Conservation (phyloP, 1,140 invertebrate genomes). For the Aphelinus certus region DNA sequence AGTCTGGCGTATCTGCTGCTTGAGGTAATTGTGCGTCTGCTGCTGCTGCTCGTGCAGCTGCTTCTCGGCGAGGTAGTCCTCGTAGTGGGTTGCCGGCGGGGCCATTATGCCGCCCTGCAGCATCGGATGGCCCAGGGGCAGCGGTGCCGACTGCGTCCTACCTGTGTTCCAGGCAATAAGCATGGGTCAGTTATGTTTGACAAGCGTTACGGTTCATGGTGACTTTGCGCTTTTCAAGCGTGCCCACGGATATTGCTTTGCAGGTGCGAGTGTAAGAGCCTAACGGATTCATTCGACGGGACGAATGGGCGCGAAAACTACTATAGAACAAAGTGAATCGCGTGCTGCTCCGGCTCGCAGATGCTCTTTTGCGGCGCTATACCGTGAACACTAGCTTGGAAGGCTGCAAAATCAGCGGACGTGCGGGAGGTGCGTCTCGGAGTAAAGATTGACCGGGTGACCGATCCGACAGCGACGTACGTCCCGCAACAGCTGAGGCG, state of each 20-base stretch:
- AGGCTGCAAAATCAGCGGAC: neutral
- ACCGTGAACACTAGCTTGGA: neutral
- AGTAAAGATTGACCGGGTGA: no score
- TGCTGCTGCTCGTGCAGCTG: constrained; percentile 71
- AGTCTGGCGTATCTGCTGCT: constrained; percentile 90
- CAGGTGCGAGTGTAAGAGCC: no score
- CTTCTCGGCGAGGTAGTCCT: constrained; percentile 71
- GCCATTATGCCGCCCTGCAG: constrained; percentile 72
- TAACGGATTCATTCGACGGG: no score
- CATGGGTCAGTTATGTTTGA: no score
- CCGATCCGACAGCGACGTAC: no score
- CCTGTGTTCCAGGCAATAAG: constrained; percentile 43
- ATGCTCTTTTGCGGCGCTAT: no score
- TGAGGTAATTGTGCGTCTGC: constrained; percentile 76
- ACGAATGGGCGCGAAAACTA: no score
- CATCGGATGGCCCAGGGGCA: constrained; percentile 94
- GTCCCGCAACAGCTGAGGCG: no score
- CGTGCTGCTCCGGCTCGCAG: no score
- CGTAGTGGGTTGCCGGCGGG: constrained; percentile 69
- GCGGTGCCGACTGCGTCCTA: constrained; percentile 91
- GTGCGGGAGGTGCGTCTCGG: constrained; percentile 8
- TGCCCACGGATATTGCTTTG: no score
- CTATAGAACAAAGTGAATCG: no score
- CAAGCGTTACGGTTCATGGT: neutral
- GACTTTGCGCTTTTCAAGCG: no score